Base-by-base conservation (phyloP, 92 coral and sea anemone genomes). In the Porites divaricata region DNA sequence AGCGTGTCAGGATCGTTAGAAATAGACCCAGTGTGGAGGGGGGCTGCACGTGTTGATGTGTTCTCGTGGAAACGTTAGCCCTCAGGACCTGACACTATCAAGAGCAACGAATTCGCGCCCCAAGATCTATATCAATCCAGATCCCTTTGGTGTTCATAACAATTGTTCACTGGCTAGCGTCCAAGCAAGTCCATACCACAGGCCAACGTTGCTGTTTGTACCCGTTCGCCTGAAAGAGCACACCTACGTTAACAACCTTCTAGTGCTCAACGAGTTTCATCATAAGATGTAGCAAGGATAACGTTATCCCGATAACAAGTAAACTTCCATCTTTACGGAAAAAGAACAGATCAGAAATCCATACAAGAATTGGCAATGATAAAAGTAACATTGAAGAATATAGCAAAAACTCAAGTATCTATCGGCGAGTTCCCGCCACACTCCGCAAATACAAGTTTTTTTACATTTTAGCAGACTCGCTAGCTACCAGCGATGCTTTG, bases 1-100 rank as follows among this genome's bases (percentile, higher is more conserved):
- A 25, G 81, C 72, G 28, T 83, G 71, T 88, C 81, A 21, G 56
- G 67, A 61, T 86, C 78, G 5, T 86, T 79, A 13, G 78, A 78
- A 16, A 22, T 78, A 14, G 67, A 35, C 25, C 78, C 24, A 51
- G 61, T 68, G 15, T 68, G 49, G 73, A 68, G 28, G 13, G 73
- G 73, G 17, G 53, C 73, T 13, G 48, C 14, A 25, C 28, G 9
- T 26, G 28, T 26, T 26, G 28, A 26, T 26, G 28, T 26, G 28
- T 26, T 26, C 28, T 26, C 2, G 2, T 26, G 28, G 28, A 26
- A 2, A 26, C 28, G 28, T 26, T 26, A 26, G 28, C 28, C 28
- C 28, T 26, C 28, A 26, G 28, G 28, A 26, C 28, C 28, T 26
- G 28, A 26, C 2, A 26, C 28, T 26, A 26, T 26, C 28, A 2